A percentile compares a stretch with the other conserved stretches of the same genome.
Evolutionary conservation across 37 sponge, comb jelly and placozoan genomes (phyloP).

Genomic region (Dysidea cf. avara): DNA sequence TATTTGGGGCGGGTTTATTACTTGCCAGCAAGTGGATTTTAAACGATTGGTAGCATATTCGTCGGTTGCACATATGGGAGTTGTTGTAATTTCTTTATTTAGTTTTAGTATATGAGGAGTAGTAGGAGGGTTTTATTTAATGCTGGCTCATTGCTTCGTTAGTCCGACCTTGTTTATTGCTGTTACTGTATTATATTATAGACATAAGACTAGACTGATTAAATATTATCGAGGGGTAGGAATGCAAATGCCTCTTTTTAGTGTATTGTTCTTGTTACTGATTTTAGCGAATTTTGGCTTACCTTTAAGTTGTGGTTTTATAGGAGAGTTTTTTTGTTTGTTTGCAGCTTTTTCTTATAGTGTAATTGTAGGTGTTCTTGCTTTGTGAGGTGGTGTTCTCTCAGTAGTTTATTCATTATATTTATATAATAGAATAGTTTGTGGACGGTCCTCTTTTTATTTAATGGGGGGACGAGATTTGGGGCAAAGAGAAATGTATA

Average conservation of each 20-base stretch:
- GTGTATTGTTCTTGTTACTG: conserved; percentile 49
- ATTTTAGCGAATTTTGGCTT: conserved; percentile 76
- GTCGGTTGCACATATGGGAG: conserved; percentile 87
- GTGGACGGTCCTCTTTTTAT: conserved; percentile 62
- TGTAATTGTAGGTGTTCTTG: conserved; percentile 57
- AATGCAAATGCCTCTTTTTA: conserved; percentile 62
- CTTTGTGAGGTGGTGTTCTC: conserved; percentile 60
- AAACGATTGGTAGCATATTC: conserved; percentile 28
- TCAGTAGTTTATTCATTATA: conserved; percentile 80
- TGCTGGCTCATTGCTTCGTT: conserved; percentile 85
- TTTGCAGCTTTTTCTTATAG: conserved; percentile 75
- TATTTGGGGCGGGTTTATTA: no score
- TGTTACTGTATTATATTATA: conserved; percentile 78
- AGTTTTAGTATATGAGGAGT: conserved; percentile 63
- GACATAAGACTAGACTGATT: conserved; percentile 66
- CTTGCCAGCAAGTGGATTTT: no score
- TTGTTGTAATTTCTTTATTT: conserved; percentile 77
- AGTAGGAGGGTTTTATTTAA: conserved; percentile 68
- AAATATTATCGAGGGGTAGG: conserved; percentile 77
- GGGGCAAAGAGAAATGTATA: conserved; percentile 65
- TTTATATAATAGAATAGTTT: conserved; percentile 84
- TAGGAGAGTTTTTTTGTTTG: conserved; percentile 85
- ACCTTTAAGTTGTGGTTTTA: conserved; percentile 84
- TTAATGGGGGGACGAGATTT: conserved; percentile 52
- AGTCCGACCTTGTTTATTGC: conserved; percentile 83